Evolutionary conservation across 2,888 invertebrate genomes (phyloP), one percentile per base, ranked within the genome.

Genomic region (Polyommatus icarus): DNA sequence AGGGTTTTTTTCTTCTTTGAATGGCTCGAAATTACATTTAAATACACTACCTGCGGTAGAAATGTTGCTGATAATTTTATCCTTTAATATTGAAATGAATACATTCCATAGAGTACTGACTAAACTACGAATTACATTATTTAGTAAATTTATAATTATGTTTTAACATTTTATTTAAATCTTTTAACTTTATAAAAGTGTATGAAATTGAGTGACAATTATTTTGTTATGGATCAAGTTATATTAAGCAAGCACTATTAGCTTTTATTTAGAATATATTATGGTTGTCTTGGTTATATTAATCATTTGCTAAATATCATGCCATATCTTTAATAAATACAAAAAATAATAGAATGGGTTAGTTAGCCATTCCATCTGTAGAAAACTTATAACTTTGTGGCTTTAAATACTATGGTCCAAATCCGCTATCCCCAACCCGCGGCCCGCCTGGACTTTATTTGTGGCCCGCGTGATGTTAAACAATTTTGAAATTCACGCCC

Each of bases 91-190:
- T 36, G 6, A 50, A 50, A 54, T 61, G 59, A 46, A 50, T 20
- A 72, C 72, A 72, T 72, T 72, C 72, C 72, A 2, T 10, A 72
- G 40, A n/a, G n/a, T 40, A 36, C 57, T n/a, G 57, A 59, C n/a
- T 59, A 4, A 10, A 61, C n/a, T 61, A 8, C 10, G 24, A 59
- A 59, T 20, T 46, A 46, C 46, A 3, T 1, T 46, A 46, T 40
- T 40, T 59, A 20, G 18, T 54, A 18, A 18, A 15, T 4, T 8
- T 59, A 59, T 59, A 59, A 8, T 61, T 24, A 24, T 20, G 61
- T 61, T 61, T n/a, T 20, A n/a, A 24, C 24, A 24, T 24, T 61
- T 61, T 24, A 24, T 24, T 46, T 46, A 40, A 40, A 40, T 40
- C 10, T 40, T 40, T 40, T 40, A 10, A 40, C 40, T 40, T 40